Conservation (phyloP, 2,113 vertebrate genomes). For the Leptobrachium ailaonicum region DNA sequence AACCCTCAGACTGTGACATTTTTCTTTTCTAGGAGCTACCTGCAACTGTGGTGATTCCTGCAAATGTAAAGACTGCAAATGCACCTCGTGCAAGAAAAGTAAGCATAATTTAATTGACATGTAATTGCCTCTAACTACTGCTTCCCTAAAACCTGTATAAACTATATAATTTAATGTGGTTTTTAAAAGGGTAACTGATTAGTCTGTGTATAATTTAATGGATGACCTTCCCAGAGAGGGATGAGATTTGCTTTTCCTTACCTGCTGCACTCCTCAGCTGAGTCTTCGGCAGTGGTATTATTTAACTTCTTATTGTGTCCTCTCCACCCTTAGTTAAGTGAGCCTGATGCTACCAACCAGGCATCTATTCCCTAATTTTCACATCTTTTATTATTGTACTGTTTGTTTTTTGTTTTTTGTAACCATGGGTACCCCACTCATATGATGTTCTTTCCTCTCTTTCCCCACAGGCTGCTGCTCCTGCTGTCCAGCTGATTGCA, state of each 20-base stretch:
- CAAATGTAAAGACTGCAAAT: slow-evolving; percentile 81
- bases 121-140: too few species aligned
- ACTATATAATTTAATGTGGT: not conserved
- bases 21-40: slow-evolving; percentile 66
- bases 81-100: slow-evolving; percentile 74
- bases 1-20: not conserved
- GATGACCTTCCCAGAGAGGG: too few species aligned
- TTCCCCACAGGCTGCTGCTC: slow-evolving; percentile 81
- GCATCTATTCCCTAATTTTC: too few species aligned
- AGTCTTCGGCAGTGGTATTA: too few species aligned
- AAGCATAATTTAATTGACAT: slow-evolving; percentile 30
- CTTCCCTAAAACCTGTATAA: not conserved
- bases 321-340: too few species aligned
- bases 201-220: not conserved
- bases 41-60: slow-evolving; percentile 80
- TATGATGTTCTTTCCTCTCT: not conserved
- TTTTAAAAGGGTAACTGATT: not conserved
- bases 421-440: too few species aligned
- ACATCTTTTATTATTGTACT: too few species aligned
- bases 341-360: too few species aligned
- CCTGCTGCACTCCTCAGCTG: too few species aligned
- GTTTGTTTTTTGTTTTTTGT: too few species aligned
- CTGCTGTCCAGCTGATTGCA: slow-evolving; percentile 85
- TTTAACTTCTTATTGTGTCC: too few species aligned
- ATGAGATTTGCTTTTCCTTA: too few species aligned